Conservation (phyloP, 2,888 invertebrate species). For the Eucera pruinosa region DNA sequence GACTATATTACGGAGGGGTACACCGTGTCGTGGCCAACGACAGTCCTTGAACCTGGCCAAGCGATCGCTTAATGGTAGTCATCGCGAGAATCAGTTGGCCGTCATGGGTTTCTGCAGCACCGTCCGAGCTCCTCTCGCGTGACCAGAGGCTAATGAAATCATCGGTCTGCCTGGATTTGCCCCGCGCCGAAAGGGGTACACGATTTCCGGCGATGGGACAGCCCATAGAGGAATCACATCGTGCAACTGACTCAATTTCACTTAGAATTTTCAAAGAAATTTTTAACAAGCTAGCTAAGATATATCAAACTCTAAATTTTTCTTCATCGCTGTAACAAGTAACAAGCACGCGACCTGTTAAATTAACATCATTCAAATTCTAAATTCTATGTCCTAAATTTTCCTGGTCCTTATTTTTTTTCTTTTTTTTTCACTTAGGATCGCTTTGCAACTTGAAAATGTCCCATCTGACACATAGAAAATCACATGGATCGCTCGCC, state of each 20-base stretch:
- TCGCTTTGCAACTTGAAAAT: not conserved
- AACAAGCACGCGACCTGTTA: too few relatives aligned
- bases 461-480: not conserved
- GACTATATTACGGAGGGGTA: slow-evolving; percentile 9
- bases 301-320: not conserved
- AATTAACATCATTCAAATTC: too few relatives aligned
- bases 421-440: slow-evolving; percentile 1
- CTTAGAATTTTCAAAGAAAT: not conserved
- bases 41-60: slow-evolving; percentile 62
- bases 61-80: slow-evolving; percentile 59
- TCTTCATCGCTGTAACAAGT: not conserved
- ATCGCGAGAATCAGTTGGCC: slow-evolving; percentile 47
- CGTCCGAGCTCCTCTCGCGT: slow-evolving; percentile 32
- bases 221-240: slow-evolving; percentile 14
- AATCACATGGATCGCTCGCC: not conserved
- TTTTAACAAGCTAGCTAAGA: not conserved
- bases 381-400: too few relatives aligned
- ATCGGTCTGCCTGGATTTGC: slow-evolving; percentile 43
- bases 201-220: slow-evolving; percentile 19
- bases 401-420: too few relatives aligned
- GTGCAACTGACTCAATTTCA: not conserved
- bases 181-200: slow-evolving; percentile 15
- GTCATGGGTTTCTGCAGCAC: slow-evolving; percentile 30
- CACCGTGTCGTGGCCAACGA: slow-evolving; percentile 38
- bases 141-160: slow-evolving; percentile 36